Evolutionary conservation across 35 echinoderm and acorn worm genomes (phyloP), one percentile per base, ranked within the genome.

Genomic region (Anneissia japonica): DNA sequence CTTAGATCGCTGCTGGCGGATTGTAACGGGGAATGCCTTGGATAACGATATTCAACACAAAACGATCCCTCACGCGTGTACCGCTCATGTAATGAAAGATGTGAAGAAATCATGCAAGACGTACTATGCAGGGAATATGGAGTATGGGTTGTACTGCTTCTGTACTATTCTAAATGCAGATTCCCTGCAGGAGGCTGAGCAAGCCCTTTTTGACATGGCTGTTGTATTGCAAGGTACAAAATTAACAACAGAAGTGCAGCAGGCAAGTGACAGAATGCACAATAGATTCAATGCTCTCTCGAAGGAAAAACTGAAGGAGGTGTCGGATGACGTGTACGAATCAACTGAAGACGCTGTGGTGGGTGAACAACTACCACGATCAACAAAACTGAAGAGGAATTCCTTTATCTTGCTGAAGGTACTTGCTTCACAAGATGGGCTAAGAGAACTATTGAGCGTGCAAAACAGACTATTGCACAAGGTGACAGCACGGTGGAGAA

Each of bases 41-140:
- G 33, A 81, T 81, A 81, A 37, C 3, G 79, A 81, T 30, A 81
- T 37, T 12, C 35, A 37, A 39, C 4, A 81, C 0, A 81, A 81
- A 35, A 81, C 43, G 79, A 39, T 81, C 79, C 79, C 79, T 37
- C 79, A 81, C 43, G 79, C 79, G 13, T 81, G 79, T 81, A 39
- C 79, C 79, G 37, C 6, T 39, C 79, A 81, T n/a, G 79, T 81
- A 21, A 81, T 81, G 79, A 6, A 37, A 39, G 79, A 81, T 81
- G 79, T 37, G 1, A 81, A 81, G 79, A 81, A 81, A 26, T 0
- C 79, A 7, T 81, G 79, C 79, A 81, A 81, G 79, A 81, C 37
- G 79, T n/a, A 81, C 79, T 81, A 81, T 26, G 0, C 79, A 23
- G 79, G 79, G 30, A 81, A 81, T 81, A 39, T 81, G 17, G 79